Evolutionary conservation across 1,140 invertebrate genomes (phyloP).

Genomic region (Alviniconcha marisindica): DNA sequence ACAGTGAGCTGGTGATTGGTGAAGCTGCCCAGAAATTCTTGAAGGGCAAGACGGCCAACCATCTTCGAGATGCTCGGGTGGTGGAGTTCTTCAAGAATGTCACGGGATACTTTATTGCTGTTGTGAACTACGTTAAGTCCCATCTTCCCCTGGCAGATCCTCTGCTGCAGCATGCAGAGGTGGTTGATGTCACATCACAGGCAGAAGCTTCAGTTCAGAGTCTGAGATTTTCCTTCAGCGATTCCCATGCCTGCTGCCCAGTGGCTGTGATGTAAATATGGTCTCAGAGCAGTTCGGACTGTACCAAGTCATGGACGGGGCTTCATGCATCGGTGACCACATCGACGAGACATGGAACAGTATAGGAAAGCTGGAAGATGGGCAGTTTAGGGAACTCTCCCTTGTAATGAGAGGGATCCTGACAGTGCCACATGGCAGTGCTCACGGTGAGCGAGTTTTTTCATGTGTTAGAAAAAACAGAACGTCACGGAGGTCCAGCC

Average conservation of each 20-base stretch:
- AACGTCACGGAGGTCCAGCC: constrained; percentile 37
- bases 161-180: background rate
- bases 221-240: constrained; percentile 20
- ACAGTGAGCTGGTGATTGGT: background rate
- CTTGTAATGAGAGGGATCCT: constrained; percentile 47
- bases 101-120: constrained; percentile 35
- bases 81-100: constrained; percentile 44
- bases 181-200: background rate
- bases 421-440: constrained; percentile 49
- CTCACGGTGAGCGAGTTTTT: constrained; percentile 44
- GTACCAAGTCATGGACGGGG: constrained; percentile 35
- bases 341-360: constrained; percentile 42
- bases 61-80: constrained; percentile 44
- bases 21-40: background rate
- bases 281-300: constrained; percentile 28
- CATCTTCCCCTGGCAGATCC: constrained; percentile 5
- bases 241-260: constrained; percentile 37
- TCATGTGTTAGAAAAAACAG: constrained; percentile 45
- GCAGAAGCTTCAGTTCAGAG: background rate
- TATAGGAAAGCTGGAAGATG: constrained; percentile 25
- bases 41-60: constrained; percentile 42
- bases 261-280: background rate
- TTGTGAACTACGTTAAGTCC: constrained; percentile 39
- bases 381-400: constrained; percentile 25
- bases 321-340: background rate